A percentile compares a stretch with the other conserved stretches of the same genome.
Evolutionary conservation across 2,797 vertebrate genomes (phyloP).

Genomic region (Cirrhinus mrigala): DNA sequence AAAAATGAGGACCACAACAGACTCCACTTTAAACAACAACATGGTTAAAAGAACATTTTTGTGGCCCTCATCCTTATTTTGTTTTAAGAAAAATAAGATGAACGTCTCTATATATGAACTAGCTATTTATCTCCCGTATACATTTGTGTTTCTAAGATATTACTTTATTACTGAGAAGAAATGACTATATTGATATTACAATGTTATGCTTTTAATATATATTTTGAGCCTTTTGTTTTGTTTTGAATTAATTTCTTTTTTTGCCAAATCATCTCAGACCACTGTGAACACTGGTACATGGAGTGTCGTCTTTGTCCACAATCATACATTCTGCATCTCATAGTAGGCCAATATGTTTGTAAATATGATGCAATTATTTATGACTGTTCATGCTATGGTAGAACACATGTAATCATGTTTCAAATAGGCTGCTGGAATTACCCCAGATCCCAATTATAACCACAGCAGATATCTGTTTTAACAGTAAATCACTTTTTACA

Average conservation of each 20-base stretch:
- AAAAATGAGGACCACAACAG: slow-evolving; percentile 57
- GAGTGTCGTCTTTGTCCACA: slow-evolving; percentile 60
- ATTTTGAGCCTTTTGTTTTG: slow-evolving; percentile 65
- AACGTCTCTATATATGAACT: slow-evolving; percentile 72
- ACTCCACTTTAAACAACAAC: slow-evolving; percentile 58
- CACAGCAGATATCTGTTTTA: slow-evolving; percentile 22
- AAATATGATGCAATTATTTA: slow-evolving; percentile 55
- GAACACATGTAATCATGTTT: slow-evolving; percentile 36
- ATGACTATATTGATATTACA: slow-evolving; percentile 84
- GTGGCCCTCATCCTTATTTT: slow-evolving; percentile 48
- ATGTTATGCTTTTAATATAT: slow-evolving; percentile 84
- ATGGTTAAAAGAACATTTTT: slow-evolving; percentile 33
- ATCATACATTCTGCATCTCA: slow-evolving; percentile 52
- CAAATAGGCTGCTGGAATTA: slow-evolving; percentile 1
- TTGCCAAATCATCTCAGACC: slow-evolving; percentile 74
- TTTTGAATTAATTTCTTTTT: slow-evolving; percentile 69
- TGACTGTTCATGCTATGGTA: slow-evolving; percentile 42
- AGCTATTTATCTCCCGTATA: slow-evolving; percentile 76
- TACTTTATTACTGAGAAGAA: slow-evolving; percentile 80
- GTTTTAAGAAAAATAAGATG: slow-evolving; percentile 41
- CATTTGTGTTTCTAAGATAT: slow-evolving; percentile 73
- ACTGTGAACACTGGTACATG: slow-evolving; percentile 73
- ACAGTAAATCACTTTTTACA: slow-evolving; percentile 19
- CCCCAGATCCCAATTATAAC: slow-evolving; percentile 2
- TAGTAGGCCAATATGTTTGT: slow-evolving; percentile 42